phyloP scores from a whole-genome alignment of 2,113 vertebrate species.

The Callopanchax toddi region DNA sequence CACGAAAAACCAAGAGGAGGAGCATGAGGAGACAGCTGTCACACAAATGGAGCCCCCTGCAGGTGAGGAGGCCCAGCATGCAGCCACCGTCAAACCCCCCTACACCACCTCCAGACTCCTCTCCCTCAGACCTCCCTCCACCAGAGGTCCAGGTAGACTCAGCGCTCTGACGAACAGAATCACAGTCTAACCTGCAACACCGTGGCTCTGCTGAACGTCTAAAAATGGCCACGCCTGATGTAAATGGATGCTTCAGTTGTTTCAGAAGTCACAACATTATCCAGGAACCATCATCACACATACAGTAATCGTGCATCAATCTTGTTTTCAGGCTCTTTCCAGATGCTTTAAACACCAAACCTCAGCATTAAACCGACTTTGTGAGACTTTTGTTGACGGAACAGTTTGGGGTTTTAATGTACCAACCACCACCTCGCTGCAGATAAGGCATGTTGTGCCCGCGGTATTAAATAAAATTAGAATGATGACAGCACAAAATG shows the following conservation, averaged over 20 bases:
- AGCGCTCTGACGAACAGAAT: constrained; percentile 30
- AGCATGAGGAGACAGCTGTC: constrained; percentile 70
- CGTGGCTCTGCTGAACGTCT: too few relatives aligned
- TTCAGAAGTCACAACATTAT: constrained; percentile 23
- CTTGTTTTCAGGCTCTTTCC: neutral
- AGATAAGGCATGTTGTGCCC: constrained; percentile 1
- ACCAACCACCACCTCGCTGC: neutral
- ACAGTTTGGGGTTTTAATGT: neutral
- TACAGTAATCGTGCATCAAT: constrained; percentile 6
- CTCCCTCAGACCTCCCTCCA: constrained; percentile 28
- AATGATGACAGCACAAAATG: neutral
- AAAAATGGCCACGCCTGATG: neutral
- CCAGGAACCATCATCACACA: constrained; percentile 19
- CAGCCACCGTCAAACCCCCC: constrained; percentile 76
- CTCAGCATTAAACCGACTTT: constrained; percentile 8
- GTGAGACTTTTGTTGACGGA: constrained; percentile 12
- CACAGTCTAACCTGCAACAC: neutral
- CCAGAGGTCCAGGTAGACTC: constrained; percentile 26
- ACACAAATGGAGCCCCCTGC: constrained; percentile 36
- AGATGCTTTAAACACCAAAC: constrained; percentile 1
- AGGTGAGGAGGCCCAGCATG: constrained; percentile 50
- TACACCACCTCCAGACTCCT: constrained; percentile 72
- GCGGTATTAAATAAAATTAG: neutral
- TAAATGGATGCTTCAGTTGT: constrained; percentile 7
- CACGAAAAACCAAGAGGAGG: constrained; percentile 70